phyloP scores from a whole-genome alignment of 2,888 invertebrate species.

The Bedellia somnulentella region DNA sequence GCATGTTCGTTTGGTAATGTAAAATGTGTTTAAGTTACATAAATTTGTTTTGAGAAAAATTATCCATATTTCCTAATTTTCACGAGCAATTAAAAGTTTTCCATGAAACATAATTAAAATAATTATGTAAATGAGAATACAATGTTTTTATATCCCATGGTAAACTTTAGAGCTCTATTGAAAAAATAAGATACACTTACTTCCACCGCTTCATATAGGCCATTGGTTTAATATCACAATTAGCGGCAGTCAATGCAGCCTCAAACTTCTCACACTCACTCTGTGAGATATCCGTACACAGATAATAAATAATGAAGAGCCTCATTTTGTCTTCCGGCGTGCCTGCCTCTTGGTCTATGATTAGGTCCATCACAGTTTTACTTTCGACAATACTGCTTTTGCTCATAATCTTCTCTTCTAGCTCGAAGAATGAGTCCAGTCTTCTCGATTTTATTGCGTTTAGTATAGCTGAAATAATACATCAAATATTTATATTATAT shows the following conservation, averaged over 20 bases:
- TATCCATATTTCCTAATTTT: no score
- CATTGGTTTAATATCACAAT: slow-evolving; percentile 84
- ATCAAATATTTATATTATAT: no score
- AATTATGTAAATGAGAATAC: no score
- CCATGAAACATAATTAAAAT: no score
- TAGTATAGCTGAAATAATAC: slow-evolving; percentile 64
- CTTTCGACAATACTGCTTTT: slow-evolving; percentile 73
- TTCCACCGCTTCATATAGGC: slow-evolving; percentile 93
- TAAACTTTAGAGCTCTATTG: no score
- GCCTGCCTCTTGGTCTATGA: slow-evolving; percentile 85
- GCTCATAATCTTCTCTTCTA: slow-evolving; percentile 97
- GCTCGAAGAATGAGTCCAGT: slow-evolving; percentile 94
- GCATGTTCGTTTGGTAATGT: no score
- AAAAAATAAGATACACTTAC: slow-evolving; percentile 76
- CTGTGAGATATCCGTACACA: slow-evolving; percentile 81
- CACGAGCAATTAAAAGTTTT: no score
- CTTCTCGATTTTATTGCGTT: slow-evolving; percentile 86
- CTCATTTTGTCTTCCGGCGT: slow-evolving; percentile 90
- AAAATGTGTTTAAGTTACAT: no score
- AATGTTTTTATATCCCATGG: no score
- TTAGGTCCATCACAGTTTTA: slow-evolving; percentile 83
- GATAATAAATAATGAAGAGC: slow-evolving; percentile 88
- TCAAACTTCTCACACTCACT: slow-evolving; percentile 84
- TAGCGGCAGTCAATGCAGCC: slow-evolving; percentile 73
- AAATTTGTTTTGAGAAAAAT: no score